A percentile compares a stretch with the other conserved stretches of the same genome.
Conservation (phyloP, 2,888 invertebrate species). For the Patella ulyssiponensis region DNA sequence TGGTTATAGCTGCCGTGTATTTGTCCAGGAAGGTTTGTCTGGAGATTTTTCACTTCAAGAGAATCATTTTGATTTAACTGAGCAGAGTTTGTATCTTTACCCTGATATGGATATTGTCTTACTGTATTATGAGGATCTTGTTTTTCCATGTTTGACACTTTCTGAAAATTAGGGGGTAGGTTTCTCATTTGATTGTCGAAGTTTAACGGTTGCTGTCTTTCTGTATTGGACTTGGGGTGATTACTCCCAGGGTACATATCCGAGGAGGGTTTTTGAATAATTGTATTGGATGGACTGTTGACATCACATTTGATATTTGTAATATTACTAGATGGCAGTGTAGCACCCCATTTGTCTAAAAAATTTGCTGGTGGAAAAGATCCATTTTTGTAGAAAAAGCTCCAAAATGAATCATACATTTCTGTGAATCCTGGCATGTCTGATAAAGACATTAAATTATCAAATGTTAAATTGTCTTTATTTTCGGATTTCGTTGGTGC, state of each 20-base stretch:
- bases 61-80: too few relatives aligned
- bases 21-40: too few relatives aligned
- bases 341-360: conserved; percentile 31
- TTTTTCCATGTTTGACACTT: neutral
- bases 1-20: neutral
- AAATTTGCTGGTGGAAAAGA: conserved; percentile 57
- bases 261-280: conserved; percentile 4
- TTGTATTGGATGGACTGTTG: conserved; percentile 5
- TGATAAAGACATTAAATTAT: conserved; percentile 48
- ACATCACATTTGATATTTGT: conserved; percentile 10
- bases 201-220: neutral
- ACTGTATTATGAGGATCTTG: conserved; percentile 6
- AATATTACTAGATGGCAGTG: conserved; percentile 6
- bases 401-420: conserved; percentile 61
- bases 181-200: conserved; percentile 10
- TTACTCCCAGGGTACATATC: neutral
- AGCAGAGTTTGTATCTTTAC: neutral
- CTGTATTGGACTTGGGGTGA: neutral
- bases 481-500: neutral
- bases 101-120: neutral
- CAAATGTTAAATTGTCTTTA: conserved; percentile 44
- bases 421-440: conserved; percentile 41
- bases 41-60: too few relatives aligned
- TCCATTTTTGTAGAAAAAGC: conserved; percentile 60
- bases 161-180: neutral